Percentiles rank a stretch among this genome's conserved stretches.
phyloP scores from a whole-genome alignment of 2,888 invertebrate species.

The Stegophylla sp. region DNA sequence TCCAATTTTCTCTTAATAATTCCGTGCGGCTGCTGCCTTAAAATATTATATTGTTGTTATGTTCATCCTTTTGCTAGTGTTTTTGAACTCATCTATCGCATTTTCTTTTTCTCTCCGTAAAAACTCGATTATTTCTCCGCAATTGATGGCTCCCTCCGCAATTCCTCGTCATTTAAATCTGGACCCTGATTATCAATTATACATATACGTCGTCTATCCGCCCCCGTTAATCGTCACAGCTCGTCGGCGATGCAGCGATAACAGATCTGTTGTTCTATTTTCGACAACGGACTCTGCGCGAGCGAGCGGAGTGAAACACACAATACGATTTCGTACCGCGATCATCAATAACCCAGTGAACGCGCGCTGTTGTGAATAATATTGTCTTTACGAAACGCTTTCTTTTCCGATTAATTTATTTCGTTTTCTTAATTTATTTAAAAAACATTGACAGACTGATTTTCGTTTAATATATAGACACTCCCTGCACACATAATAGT shows the following conservation, averaged over 20 bases:
- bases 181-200: too few species aligned
- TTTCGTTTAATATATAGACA: too few species aligned
- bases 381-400: slow-evolving; percentile 9
- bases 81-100: too few species aligned
- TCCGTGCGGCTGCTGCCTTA: too few species aligned
- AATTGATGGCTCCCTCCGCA: too few species aligned
- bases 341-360: slow-evolving; percentile 18
- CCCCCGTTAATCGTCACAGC: not conserved
- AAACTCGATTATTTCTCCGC: too few species aligned
- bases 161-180: too few species aligned
- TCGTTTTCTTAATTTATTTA: not conserved
- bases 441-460: slow-evolving; percentile 32
- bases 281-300: not conserved
- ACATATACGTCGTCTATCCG: too few species aligned
- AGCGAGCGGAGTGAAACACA: not conserved
- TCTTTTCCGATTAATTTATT: slow-evolving; percentile 11
- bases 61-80: too few species aligned
- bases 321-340: not conserved
- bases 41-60: too few species aligned
- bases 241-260: not conserved
- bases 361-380: not conserved
- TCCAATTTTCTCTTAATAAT: too few species aligned
- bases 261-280: slow-evolving; percentile 43
- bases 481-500: not conserved
- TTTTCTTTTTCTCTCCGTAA: too few species aligned